These are phyloP conservation scores for Valencia hispanica DNA, from an alignment of 2,797 vertebrate genomes.

Conservation along the genomic window DNA sequence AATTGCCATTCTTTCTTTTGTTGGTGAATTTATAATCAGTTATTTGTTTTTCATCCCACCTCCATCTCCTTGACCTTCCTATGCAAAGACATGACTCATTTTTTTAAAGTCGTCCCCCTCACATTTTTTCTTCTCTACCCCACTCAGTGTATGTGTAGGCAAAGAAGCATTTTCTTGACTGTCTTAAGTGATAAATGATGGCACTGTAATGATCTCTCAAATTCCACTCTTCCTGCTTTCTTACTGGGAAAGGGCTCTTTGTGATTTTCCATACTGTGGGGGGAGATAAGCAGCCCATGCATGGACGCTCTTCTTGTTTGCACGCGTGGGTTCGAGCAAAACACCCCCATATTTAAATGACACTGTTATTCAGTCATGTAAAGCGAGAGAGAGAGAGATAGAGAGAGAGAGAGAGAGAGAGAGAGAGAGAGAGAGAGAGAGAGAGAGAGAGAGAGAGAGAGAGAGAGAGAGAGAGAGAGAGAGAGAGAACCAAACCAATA, in stretches of 20 bases:
- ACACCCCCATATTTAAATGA: slow-evolving; percentile 38
- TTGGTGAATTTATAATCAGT: neutral
- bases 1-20: neutral
- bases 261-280: slow-evolving; percentile 49
- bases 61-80: slow-evolving; percentile 11
- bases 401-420: slow-evolving; percentile 1
- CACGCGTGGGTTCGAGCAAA: neutral
- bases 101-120: neutral
- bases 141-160: slow-evolving; percentile 20
- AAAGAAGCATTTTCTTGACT: slow-evolving; percentile 43
- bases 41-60: neutral
- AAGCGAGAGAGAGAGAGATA: slow-evolving; percentile 17
- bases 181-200: slow-evolving; percentile 54
- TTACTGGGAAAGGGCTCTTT: slow-evolving; percentile 49
- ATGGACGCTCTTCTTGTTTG: slow-evolving; percentile 3
- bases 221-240: slow-evolving; percentile 41
- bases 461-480: slow-evolving; percentile 13
- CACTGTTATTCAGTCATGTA: slow-evolving; percentile 39
- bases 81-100: slow-evolving; percentile 1
- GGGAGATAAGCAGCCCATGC: slow-evolving; percentile 45
- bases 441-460: slow-evolving; percentile 12
- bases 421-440: slow-evolving; percentile 14
- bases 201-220: slow-evolving; percentile 10
- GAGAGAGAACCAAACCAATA: neutral
- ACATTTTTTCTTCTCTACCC: slow-evolving; percentile 9